These are phyloP conservation scores for Ianthella basta DNA, from an alignment of 37 sponge, comb jelly and placozoan genomes.

Conservation along the genomic window DNA sequence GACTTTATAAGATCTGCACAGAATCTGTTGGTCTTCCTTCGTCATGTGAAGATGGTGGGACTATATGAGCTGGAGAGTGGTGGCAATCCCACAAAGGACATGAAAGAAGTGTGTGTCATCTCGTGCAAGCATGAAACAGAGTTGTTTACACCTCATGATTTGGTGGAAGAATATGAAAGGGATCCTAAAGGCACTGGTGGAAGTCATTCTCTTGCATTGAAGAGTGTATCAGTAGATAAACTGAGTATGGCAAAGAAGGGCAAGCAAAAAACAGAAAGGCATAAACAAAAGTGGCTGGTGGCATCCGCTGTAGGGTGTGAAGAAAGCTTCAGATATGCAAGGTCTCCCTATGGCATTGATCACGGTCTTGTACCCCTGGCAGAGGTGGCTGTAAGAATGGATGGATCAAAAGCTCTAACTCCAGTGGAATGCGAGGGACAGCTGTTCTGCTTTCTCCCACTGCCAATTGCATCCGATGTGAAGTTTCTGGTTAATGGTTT, in stretches of 20 bases:
- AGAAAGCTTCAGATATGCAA: neutral
- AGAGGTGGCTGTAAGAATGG: constrained; percentile 39
- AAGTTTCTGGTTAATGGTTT: constrained; percentile 61
- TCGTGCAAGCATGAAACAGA: no score
- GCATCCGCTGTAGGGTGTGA: constrained; percentile 22
- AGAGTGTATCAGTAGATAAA: no score
- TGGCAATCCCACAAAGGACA: neutral
- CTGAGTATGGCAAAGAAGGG: no score
- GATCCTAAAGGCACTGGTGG: no score
- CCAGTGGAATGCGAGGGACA: constrained; percentile 14
- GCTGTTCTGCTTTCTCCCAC: constrained; percentile 68
- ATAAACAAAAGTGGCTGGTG: constrained; percentile 20
- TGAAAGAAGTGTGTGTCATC: no score
- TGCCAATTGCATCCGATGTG: constrained; percentile 49
- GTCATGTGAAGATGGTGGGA: constrained; percentile 46
- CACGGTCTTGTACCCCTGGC: constrained; percentile 47
- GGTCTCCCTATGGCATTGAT: neutral
- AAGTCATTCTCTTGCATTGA: no score
- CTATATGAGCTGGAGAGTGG: constrained; percentile 40
- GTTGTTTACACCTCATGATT: no score
- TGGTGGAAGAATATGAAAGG: no score
- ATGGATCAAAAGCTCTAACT: neutral
- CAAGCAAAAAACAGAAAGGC: neutral
- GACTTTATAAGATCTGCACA: constrained; percentile 23
- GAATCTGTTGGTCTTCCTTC: constrained; percentile 66